Conservation (phyloP, 2,113 vertebrate genomes). For the Tragulus kanchil region DNA sequence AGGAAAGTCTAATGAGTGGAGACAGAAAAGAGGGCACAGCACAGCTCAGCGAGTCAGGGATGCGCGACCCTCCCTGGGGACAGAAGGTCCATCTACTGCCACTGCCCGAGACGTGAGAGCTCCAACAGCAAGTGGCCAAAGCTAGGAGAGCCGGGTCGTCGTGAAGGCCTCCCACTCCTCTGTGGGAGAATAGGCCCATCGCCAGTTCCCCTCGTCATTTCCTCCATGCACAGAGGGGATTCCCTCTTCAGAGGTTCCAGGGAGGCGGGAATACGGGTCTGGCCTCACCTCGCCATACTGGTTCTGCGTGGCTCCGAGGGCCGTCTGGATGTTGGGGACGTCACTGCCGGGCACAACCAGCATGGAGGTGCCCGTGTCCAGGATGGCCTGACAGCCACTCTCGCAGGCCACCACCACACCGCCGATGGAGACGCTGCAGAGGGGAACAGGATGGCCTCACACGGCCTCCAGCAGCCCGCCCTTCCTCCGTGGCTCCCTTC, state of each 20-base stretch:
- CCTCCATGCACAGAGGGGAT: neutral
- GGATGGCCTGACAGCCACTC: conserved; percentile 89
- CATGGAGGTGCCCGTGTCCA: conserved; percentile 91
- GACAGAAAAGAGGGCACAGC: too few species aligned
- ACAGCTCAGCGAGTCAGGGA: neutral
- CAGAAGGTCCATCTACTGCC: rapidly evolving
- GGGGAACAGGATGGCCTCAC: neutral
- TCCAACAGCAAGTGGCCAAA: neutral
- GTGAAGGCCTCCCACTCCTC: neutral
- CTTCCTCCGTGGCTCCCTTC: neutral
- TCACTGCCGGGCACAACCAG: conserved; percentile 82
- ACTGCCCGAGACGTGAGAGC: rapidly evolving
- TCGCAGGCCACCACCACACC: conserved; percentile 86
- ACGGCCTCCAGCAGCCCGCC: rapidly evolving
- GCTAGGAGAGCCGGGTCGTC: neutral
- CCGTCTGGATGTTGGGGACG: conserved; percentile 82
- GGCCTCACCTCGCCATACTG: conserved; percentile 83
- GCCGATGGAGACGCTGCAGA: conserved; percentile 80
- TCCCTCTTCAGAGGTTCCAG: neutral
- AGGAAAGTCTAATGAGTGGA: rapidly evolving
- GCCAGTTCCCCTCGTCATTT: neutral
- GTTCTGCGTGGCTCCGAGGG: conserved; percentile 79
- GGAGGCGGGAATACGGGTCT: neutral
- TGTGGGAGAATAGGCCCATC: neutral
- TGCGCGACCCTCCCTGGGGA: neutral